Conservation (phyloP, 2,113 vertebrate genomes). For the Oreochromis spilurus region DNA sequence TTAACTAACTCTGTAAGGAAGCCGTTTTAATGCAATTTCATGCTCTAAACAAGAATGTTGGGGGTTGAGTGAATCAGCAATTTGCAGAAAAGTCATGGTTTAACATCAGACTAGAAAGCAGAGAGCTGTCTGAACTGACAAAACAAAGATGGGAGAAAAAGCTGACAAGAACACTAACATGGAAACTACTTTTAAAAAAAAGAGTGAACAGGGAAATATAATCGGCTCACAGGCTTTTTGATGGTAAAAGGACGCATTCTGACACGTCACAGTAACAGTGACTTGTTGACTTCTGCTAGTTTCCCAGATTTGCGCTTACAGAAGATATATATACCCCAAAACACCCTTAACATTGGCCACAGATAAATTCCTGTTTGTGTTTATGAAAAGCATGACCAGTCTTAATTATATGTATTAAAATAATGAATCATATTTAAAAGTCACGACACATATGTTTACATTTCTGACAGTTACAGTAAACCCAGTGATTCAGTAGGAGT, state of each 20-base stretch:
- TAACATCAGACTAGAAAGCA: not conserved
- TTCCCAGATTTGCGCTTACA: not conserved
- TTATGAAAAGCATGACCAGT: not conserved
- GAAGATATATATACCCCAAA: not conserved
- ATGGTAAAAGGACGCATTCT: not conserved
- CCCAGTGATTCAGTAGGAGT: not conserved
- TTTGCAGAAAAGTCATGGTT: constrained; percentile 2
- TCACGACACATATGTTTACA: not conserved
- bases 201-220: not conserved
- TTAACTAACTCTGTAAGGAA: not conserved
- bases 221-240: not conserved
- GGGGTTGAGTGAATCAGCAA: not conserved
- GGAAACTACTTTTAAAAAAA: not conserved
- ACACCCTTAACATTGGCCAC: not conserved
- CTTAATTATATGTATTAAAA: not conserved
- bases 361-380: not conserved
- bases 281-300: not conserved
- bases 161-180: not conserved
- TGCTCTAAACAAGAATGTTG: not conserved
- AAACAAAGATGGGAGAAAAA: not conserved
- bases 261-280: not conserved
- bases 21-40: not conserved
- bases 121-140: not conserved
- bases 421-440: not conserved
- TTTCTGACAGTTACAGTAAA: not conserved